Evolutionary conservation across 2,888 invertebrate species (phyloP).

Genomic region (Neria commutata): DNA sequence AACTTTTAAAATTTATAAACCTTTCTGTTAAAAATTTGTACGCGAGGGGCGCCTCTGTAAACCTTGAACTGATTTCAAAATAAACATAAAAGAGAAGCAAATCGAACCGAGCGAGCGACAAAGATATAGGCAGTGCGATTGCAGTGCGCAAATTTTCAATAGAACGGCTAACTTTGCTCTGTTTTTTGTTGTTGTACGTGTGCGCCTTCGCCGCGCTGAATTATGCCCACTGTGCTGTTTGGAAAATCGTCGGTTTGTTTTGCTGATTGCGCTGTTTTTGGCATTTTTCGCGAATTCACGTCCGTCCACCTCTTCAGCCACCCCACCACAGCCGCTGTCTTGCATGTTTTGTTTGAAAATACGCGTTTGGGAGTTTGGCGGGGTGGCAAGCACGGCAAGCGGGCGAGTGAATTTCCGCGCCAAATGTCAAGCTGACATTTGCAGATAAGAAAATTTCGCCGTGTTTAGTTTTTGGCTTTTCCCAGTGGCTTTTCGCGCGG

Average conservation of each 20-base stretch:
- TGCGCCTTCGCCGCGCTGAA: not conserved
- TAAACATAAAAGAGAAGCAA: too few species aligned
- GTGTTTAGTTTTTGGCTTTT: conserved; percentile 38
- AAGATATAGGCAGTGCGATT: too few species aligned
- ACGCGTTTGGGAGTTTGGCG: conserved; percentile 16
- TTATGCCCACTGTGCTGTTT: conserved; percentile 1
- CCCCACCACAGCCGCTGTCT: not conserved
- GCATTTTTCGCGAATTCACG: conserved; percentile 15
- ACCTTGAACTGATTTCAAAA: too few species aligned
- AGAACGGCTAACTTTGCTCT: too few species aligned
- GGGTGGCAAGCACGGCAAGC: conserved; percentile 5
- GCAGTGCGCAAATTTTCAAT: too few species aligned
- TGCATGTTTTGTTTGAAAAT: conserved; percentile 1
- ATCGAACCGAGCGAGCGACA: too few species aligned
- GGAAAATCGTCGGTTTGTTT: not conserved
- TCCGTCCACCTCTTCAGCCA: not conserved
- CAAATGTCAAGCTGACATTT: conserved; percentile 16
- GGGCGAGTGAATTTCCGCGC: conserved; percentile 5
- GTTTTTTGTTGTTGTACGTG: too few species aligned
- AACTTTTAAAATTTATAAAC: too few species aligned
- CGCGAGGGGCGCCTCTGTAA: too few species aligned
- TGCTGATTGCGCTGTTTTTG: conserved; percentile 34
- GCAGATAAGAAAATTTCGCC: conserved; percentile 48
- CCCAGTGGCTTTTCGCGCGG: conserved; percentile 7
- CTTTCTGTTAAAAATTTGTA: too few species aligned